Base-by-base conservation (phyloP, 2,888 invertebrate genomes). In the Ecdyonurus torrentis region DNA sequence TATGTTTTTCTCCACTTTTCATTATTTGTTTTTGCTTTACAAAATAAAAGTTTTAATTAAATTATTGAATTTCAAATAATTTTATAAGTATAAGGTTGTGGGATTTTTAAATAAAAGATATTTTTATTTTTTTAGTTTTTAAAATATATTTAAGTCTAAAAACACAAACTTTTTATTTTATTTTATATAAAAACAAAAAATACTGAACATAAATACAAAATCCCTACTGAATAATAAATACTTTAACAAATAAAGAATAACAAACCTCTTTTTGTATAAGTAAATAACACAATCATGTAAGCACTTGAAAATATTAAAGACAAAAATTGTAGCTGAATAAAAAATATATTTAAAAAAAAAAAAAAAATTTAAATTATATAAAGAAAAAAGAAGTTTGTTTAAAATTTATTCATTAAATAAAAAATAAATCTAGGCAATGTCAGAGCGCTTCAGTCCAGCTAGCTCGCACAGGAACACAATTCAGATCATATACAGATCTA, bases 191-290 rank as follows among this genome's bases (percentile, higher is more conserved):
- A 37, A 63, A 25, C 24, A 63, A 61, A 62, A 63, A 63, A 63
- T 63, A 63, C 63, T 63, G 63, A 60, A 63, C 53, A 59, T 63
- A 63, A 63, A 63, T 63, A 63, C 63, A 52, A 59, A 37, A 37
- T 37, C 37, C 37, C 37, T 37, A 37, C 15, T 10, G 37, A 37
- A 52, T 53, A 63, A 63, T 63, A 63, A 63, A 63, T 63, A 63
- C 60, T 23, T 53, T 22, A 53, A 37, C 37, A 37, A 37, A 37
- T 37, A 37, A 37, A 37, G 15, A 37, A 10, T 37, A 10, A 37
- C 37, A 37, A 37, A 37, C 37, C 37, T 37, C 37, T 10, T 37
- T 5, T 5, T 10, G 7, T 37, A 37, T 10, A 37, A n/a, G n/a
- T n/a, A n/a, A n/a, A n/a, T n/a, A n/a, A n/a, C n/a, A n/a, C n/a